Percentiles rank a stretch among this genome's conserved stretches.
phyloP scores from a whole-genome alignment of 2,113 vertebrate genomes.

The Bubo blakistoni region DNA sequence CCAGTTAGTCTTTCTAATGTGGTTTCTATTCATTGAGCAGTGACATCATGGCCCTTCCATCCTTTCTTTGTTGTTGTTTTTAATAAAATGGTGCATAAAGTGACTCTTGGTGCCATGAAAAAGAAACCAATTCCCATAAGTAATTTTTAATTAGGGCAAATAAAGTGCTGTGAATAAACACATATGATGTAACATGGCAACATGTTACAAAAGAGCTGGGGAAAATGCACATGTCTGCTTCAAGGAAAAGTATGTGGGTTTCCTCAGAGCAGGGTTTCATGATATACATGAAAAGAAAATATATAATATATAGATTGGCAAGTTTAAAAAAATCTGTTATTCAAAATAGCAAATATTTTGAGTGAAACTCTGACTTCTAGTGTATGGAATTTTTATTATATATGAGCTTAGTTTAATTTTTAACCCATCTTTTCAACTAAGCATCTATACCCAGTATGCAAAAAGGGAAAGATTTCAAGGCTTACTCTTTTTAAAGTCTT shows the following conservation, averaged over 20 bases:
- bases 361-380: neutral
- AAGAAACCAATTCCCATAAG: constrained; percentile 55
- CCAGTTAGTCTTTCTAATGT: constrained; percentile 78
- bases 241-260: neutral
- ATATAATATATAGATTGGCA: neutral
- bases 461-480: constrained; percentile 14
- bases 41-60: constrained; percentile 86
- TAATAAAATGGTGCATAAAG: constrained; percentile 52
- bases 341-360: constrained; percentile 1
- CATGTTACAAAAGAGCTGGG: neutral
- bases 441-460: neutral
- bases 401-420: constrained; percentile 27
- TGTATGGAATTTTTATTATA: constrained; percentile 12
- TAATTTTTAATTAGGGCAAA: constrained; percentile 60
- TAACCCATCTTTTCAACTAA: constrained; percentile 17
- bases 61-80: constrained; percentile 41
- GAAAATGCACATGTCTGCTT: neutral
- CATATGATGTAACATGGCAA: neutral
- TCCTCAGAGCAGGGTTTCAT: neutral
- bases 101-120: constrained; percentile 16
- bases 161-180: constrained; percentile 51
- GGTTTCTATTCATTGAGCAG: constrained; percentile 82
- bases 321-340: neutral
- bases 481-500: neutral
- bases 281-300: neutral